Evolutionary conservation across 2,888 invertebrate genomes (phyloP).

Genomic region (Nezara viridula): DNA sequence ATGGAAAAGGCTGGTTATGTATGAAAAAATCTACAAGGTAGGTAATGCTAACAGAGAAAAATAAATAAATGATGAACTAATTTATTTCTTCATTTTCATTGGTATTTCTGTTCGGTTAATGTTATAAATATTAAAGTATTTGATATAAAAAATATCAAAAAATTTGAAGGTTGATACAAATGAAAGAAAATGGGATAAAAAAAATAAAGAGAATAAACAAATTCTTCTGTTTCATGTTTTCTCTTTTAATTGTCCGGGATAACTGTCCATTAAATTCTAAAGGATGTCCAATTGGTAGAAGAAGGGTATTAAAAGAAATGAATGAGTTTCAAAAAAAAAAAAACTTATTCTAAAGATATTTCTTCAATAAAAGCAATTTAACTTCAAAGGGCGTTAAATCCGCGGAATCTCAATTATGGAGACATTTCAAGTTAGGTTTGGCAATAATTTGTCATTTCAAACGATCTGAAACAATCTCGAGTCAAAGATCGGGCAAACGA

Average conservation of each 20-base stretch:
- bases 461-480: background rate
- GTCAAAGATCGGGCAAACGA: background rate
- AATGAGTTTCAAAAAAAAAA: background rate
- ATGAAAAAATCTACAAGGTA: no score
- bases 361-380: background rate
- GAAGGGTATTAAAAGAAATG: background rate
- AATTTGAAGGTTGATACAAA: no score
- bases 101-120: no score
- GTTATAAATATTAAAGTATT: no score
- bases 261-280: background rate
- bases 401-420: constrained; percentile 4
- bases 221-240: background rate
- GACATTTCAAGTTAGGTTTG: constrained; percentile 24
- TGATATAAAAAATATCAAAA: no score
- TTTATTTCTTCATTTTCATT: no score
- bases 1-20: no score
- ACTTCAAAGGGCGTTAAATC: constrained; percentile 4
- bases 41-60: no score
- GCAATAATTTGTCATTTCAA: constrained; percentile 5
- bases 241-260: background rate
- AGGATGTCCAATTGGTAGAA: background rate
- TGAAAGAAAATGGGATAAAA: background rate
- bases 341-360: background rate
- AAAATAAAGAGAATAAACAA: background rate
- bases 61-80: no score